A percentile compares a stretch with the other conserved stretches of the same genome.
These are phyloP conservation scores for Gymnocypris eckloni DNA, from an alignment of 2,797 vertebrate species.

Conservation along the genomic window DNA sequence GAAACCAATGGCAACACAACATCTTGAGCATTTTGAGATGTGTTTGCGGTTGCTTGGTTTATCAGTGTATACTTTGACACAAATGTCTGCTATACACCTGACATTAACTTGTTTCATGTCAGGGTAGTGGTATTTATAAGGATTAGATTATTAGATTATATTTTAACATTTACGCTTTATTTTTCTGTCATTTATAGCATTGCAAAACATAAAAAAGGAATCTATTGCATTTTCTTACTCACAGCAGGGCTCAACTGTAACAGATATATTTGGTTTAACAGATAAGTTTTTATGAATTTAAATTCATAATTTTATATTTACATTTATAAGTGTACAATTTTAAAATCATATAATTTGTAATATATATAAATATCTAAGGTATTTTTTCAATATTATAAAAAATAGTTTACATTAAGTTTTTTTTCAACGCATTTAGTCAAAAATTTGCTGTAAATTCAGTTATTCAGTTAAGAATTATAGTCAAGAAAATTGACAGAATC, in stretches of 20 bases:
- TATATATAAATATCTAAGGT: too few relatives aligned
- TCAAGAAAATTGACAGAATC: not conserved
- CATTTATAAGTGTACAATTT: too few relatives aligned
- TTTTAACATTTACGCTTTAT: not conserved
- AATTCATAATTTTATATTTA: too few relatives aligned
- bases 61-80: not conserved
- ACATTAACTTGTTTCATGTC: not conserved
- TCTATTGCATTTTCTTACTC: not conserved
- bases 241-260: not conserved
- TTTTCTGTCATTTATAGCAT: not conserved
- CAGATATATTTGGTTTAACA: too few relatives aligned
- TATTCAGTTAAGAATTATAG: not conserved
- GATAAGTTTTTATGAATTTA: too few relatives aligned
- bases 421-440: not conserved
- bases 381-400: too few relatives aligned
- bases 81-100: not conserved
- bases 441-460: not conserved
- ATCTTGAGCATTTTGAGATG: conserved; percentile 34
- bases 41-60: not conserved
- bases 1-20: conserved; percentile 36
- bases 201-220: not conserved
- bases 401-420: not conserved
- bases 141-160: too few relatives aligned
- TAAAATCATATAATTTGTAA: too few relatives aligned
- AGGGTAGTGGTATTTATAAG: not conserved